These are phyloP conservation scores for Fregetta grallaria DNA, from an alignment of 2,113 vertebrate species.

Conservation along the genomic window DNA sequence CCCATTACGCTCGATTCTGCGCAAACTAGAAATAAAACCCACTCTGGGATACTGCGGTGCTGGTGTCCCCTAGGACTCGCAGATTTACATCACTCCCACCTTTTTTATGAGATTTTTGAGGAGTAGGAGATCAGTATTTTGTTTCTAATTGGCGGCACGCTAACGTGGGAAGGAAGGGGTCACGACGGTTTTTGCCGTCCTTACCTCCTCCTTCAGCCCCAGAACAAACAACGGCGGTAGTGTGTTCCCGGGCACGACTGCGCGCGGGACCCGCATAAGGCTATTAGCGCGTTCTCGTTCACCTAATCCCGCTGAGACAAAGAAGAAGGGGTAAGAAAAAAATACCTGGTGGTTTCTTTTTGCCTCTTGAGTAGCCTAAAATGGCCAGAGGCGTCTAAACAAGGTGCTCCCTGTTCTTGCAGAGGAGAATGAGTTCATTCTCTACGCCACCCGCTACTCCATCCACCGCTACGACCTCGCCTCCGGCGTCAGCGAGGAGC, in stretches of 20 bases:
- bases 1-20: background rate
- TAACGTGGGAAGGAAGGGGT: background rate
- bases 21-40: background rate
- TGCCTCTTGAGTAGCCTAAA: background rate
- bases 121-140: background rate
- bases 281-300: background rate
- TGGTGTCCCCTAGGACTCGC: background rate
- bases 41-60: background rate
- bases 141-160: background rate
- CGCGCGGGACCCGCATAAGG: rapidly evolving
- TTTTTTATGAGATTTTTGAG: background rate
- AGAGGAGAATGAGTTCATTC: conserved; percentile 98
- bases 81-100: background rate
- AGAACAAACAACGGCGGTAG: background rate
- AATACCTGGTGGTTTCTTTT: background rate
- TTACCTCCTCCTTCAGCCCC: background rate
- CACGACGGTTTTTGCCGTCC: background rate
- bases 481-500: conserved; percentile 84
- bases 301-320: background rate
- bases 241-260: background rate
- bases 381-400: rapidly evolving
- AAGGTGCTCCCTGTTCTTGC: background rate
- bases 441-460: conserved; percentile 90
- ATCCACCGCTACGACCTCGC: conserved; percentile 94
- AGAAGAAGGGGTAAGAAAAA: background rate